Conservation (phyloP, 2,888 invertebrate genomes). For the Cheilosia urbana region DNA sequence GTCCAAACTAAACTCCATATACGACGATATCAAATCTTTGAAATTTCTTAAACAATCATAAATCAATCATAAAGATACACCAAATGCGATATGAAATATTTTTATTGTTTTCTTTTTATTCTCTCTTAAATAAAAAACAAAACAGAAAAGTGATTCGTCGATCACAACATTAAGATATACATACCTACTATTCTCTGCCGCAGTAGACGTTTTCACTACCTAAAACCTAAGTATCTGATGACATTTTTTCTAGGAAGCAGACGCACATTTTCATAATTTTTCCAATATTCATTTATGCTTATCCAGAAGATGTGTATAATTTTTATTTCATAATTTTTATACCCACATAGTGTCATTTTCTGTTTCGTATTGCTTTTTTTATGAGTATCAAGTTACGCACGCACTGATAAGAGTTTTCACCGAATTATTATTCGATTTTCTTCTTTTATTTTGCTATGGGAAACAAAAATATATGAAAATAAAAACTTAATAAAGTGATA, state of each 20-base stretch:
- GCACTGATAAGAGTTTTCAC: slow-evolving; percentile 66
- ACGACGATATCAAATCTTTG: slow-evolving; percentile 54
- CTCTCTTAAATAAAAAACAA: not conserved
- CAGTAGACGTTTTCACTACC: slow-evolving; percentile 28
- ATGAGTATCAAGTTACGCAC: slow-evolving; percentile 62
- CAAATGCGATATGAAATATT: slow-evolving; percentile 60
- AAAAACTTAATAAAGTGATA: slow-evolving; percentile 58
- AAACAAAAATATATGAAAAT: not conserved
- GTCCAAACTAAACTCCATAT: slow-evolving; percentile 4
- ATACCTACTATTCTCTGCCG: not conserved
- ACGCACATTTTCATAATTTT: slow-evolving; percentile 57
- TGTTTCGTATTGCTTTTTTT: slow-evolving; percentile 18
- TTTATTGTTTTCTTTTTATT: slow-evolving; percentile 50
- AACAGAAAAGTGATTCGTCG: slow-evolving; percentile 7
- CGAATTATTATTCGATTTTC: slow-evolving; percentile 55
- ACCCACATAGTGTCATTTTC: not conserved
- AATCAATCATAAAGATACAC: slow-evolving; percentile 65
- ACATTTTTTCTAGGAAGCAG: slow-evolving; percentile 42
- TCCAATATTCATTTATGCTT: slow-evolving; percentile 34
- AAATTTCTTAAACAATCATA: slow-evolving; percentile 64
- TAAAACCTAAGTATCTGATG: slow-evolving; percentile 61
- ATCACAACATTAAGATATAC: slow-evolving; percentile 38
- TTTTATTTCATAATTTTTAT: slow-evolving; percentile 57
- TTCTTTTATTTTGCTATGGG: not conserved
- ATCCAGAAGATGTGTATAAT: slow-evolving; percentile 28